A percentile compares a stretch with the other conserved stretches of the same genome.
These are phyloP conservation scores for Typhlichthys eigenmanni DNA, from an alignment of 2,797 vertebrate genomes.

Conservation along the genomic window DNA sequence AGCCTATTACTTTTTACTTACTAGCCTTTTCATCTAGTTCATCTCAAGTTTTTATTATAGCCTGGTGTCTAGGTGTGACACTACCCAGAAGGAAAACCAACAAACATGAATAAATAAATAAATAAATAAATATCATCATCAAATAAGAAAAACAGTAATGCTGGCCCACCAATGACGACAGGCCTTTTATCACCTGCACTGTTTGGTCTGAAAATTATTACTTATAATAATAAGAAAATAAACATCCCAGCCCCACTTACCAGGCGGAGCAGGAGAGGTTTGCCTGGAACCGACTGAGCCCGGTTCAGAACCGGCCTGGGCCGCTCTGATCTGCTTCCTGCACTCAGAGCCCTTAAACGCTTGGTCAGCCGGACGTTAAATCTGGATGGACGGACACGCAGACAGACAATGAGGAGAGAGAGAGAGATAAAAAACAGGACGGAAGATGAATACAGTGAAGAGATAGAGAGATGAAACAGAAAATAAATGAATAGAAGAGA, in stretches of 20 bases:
- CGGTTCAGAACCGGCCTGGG: constrained; percentile 84
- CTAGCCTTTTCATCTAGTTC: too few relatives aligned
- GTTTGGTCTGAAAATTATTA: too few relatives aligned
- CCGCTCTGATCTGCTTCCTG: constrained; percentile 84
- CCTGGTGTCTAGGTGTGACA: too few relatives aligned
- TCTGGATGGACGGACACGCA: constrained; percentile 68
- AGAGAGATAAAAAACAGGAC: not conserved
- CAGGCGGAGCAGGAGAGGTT: constrained; percentile 79
- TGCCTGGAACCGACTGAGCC: constrained; percentile 83
- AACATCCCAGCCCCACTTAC: constrained; percentile 34
- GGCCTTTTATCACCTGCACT: too few relatives aligned
- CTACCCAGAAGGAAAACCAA: too few relatives aligned
- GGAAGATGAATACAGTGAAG: not conserved
- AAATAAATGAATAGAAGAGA: not conserved
- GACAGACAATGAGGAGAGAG: not conserved
- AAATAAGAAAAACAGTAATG: too few relatives aligned
- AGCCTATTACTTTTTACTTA: too few relatives aligned
- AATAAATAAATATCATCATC: too few relatives aligned
- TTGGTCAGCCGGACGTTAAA: constrained; percentile 93
- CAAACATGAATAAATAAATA: too few relatives aligned
- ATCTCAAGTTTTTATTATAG: too few relatives aligned
- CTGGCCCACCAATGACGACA: too few relatives aligned
- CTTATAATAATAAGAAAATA: too few relatives aligned
- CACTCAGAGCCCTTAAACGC: constrained; percentile 87
- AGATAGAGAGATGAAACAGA: not conserved